These are phyloP conservation scores for Megaceryle alcyon DNA, from an alignment of 2,797 vertebrate genomes.

Conservation along the genomic window DNA sequence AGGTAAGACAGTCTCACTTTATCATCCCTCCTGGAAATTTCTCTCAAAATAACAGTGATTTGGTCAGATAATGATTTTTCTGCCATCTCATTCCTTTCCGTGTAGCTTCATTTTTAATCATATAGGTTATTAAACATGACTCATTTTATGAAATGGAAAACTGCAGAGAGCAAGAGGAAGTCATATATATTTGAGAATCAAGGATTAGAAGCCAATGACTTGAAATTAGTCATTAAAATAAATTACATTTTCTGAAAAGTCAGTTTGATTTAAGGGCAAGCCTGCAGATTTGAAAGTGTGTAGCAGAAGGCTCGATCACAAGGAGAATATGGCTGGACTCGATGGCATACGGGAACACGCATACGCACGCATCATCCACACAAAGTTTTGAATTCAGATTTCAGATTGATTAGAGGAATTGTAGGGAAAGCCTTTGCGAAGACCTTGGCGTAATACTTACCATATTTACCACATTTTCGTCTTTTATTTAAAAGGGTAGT, in stretches of 20 bases:
- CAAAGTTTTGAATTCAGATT: constrained; percentile 70
- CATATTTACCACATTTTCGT: constrained; percentile 82
- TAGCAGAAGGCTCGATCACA: constrained; percentile 74
- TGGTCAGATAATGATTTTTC: constrained; percentile 60
- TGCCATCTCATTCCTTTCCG: constrained; percentile 57
- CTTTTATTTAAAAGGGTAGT: constrained; percentile 83
- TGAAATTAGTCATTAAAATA: constrained; percentile 65
- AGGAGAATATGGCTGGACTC: constrained; percentile 46
- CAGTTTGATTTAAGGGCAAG: constrained; percentile 70
- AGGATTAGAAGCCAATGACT: constrained; percentile 56
- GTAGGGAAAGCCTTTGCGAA: constrained; percentile 63
- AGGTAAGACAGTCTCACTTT: not conserved
- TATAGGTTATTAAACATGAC: constrained; percentile 60
- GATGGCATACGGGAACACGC: constrained; percentile 57
- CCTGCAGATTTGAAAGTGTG: constrained; percentile 63
- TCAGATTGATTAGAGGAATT: constrained; percentile 72
- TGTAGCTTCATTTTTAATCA: constrained; percentile 49
- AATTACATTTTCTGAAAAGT: constrained; percentile 55
- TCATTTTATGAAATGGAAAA: constrained; percentile 69
- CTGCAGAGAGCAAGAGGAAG: constrained; percentile 69
- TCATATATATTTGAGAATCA: constrained; percentile 60
- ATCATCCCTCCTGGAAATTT: constrained; percentile 35
- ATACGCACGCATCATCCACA: constrained; percentile 13
- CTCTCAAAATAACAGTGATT: constrained; percentile 55
- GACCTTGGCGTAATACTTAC: constrained; percentile 75